These are phyloP conservation scores for Drosophila affinis DNA, from an alignment of 2,888 invertebrate species.

Conservation along the genomic window DNA sequence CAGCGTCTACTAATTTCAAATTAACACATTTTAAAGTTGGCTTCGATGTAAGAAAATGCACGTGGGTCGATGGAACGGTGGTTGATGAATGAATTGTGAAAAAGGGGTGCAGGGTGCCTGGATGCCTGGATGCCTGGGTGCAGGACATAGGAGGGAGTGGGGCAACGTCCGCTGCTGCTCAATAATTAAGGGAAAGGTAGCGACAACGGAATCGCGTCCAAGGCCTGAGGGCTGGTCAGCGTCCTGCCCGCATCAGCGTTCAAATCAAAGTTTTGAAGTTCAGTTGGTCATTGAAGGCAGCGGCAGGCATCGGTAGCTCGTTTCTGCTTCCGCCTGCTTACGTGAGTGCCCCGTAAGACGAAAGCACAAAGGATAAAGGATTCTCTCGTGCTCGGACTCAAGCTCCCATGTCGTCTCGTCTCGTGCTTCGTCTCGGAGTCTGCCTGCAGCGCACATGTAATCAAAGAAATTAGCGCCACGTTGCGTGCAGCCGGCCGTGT, in stretches of 20 bases:
- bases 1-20: slow-evolving; percentile 41
- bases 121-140: not conserved
- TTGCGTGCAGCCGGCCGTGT: slow-evolving; percentile 71
- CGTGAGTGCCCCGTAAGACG: slow-evolving; percentile 55
- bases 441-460: slow-evolving; percentile 60
- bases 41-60: slow-evolving; percentile 18
- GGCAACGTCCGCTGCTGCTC: slow-evolving; percentile 43
- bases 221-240: slow-evolving; percentile 50
- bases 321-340: slow-evolving; percentile 23
- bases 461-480: slow-evolving; percentile 79
- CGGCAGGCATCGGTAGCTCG: slow-evolving; percentile 11
- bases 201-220: not conserved
- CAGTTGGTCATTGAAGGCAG: slow-evolving; percentile 76
- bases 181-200: slow-evolving; percentile 70
- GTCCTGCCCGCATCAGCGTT: slow-evolving; percentile 3
- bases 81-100: slow-evolving; percentile 27
- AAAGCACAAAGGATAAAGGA: slow-evolving; percentile 67
- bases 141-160: slow-evolving; percentile 9
- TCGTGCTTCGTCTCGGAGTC: not conserved
- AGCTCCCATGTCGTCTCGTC: slow-evolving; percentile 38
- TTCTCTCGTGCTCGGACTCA: slow-evolving; percentile 20
- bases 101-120: not conserved
- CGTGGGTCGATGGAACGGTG: slow-evolving; percentile 5
- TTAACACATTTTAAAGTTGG: slow-evolving; percentile 49
- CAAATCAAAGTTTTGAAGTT: slow-evolving; percentile 77